Evolutionary conservation across 2,888 invertebrate species (phyloP).

Genomic region (Geotrupes spiniger): DNA sequence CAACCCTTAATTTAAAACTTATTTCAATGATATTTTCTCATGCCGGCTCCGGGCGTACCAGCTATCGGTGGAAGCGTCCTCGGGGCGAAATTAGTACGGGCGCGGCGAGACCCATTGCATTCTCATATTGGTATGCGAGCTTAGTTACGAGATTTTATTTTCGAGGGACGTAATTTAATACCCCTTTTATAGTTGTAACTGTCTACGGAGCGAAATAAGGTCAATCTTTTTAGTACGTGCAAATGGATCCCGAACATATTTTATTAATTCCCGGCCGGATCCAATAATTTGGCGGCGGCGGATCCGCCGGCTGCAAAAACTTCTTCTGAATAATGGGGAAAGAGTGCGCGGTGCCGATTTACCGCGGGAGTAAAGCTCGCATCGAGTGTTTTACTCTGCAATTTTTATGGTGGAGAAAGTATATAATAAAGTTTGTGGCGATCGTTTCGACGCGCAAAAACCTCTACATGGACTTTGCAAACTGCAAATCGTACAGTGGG

Average conservation of each 20-base stretch:
- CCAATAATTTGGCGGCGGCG: too few relatives aligned
- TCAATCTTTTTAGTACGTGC: conserved; percentile 33
- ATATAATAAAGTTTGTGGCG: too few relatives aligned
- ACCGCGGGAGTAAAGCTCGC: too few relatives aligned
- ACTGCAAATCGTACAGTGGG: too few relatives aligned
- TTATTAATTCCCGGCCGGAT: not conserved
- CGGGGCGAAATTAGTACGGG: conserved; percentile 26
- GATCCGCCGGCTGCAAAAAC: too few relatives aligned
- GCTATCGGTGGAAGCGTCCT: conserved; percentile 31
- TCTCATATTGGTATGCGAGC: conserved; percentile 39
- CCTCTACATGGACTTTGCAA: too few relatives aligned
- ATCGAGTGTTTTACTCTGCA: too few relatives aligned
- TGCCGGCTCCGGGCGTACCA: conserved; percentile 35
- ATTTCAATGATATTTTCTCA: conserved; percentile 51
- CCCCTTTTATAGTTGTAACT: conserved; percentile 49
- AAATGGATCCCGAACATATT: conserved; percentile 5
- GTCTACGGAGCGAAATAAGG: conserved; percentile 47
- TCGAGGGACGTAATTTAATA: conserved; percentile 49
- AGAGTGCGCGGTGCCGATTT: too few relatives aligned
- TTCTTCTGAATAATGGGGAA: too few relatives aligned
- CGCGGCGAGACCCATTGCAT: conserved; percentile 28
- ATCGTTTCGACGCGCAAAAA: too few relatives aligned
- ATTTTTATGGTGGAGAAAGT: too few relatives aligned
- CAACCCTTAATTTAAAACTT: conserved; percentile 51
- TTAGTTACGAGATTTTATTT: conserved; percentile 46